A percentile compares a stretch with the other conserved stretches of the same genome.
phyloP scores from a whole-genome alignment of 2,888 invertebrate genomes.

The Idaea dimidiata region DNA sequence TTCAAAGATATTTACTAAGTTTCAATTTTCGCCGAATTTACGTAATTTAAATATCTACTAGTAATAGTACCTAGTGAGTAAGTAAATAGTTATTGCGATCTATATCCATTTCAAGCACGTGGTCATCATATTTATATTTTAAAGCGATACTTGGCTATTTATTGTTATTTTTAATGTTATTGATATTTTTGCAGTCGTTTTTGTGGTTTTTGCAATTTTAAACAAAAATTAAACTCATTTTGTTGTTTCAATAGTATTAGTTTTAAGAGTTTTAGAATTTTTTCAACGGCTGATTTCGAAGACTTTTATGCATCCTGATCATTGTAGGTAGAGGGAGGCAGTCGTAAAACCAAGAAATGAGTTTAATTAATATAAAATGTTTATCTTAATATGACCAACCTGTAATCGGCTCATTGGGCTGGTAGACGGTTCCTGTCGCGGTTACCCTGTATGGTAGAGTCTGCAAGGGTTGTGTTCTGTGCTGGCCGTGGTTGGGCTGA shows the following conservation, averaged over 20 bases:
- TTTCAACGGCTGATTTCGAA: too few species aligned
- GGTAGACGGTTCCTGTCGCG: constrained; percentile 83
- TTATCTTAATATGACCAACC: constrained; percentile 61
- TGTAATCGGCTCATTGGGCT: constrained; percentile 85
- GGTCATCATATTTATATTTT: not conserved
- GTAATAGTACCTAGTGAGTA: not conserved
- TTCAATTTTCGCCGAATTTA: not conserved
- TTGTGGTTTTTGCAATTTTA: too few species aligned
- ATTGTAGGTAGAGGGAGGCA: too few species aligned
- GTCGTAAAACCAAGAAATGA: too few species aligned
- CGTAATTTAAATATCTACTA: not conserved
- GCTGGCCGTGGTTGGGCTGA: constrained; percentile 89
- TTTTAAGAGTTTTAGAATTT: too few species aligned
- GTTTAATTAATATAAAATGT: not conserved
- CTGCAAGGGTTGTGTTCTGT: constrained; percentile 82
- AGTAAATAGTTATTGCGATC: not conserved
- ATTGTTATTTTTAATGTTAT: not conserved
- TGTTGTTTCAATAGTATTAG: too few species aligned
- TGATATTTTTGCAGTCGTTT: not conserved
- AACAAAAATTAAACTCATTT: too few species aligned
- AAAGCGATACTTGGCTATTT: not conserved
- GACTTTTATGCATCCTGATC: too few species aligned
- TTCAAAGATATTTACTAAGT: not conserved
- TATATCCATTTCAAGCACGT: not conserved
- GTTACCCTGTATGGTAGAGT: constrained; percentile 85